Conservation (phyloP, 2,888 invertebrate genomes). For the Thera britannica region DNA sequence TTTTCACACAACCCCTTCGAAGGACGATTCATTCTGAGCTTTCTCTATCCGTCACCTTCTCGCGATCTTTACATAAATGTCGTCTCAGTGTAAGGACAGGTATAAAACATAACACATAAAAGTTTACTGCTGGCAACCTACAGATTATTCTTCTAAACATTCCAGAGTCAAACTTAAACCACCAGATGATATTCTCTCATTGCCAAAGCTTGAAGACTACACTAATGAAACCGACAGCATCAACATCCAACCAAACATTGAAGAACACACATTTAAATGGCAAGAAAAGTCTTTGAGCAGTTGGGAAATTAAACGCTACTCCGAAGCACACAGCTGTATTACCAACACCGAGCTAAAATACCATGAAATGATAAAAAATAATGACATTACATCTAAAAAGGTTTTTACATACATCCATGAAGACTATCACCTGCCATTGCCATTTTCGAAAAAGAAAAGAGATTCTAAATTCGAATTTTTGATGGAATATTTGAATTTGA, state of each 20-base stretch:
- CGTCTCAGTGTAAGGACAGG: no score
- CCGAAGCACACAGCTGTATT: constrained; percentile 85
- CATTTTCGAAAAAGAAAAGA: constrained; percentile 45
- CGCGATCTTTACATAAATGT: no score
- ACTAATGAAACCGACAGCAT: constrained; percentile 49
- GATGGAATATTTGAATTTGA: constrained; percentile 56
- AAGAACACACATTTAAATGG: constrained; percentile 85
- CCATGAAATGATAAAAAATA: constrained; percentile 60
- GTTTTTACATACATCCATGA: constrained; percentile 85
- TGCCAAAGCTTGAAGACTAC: constrained; percentile 74
- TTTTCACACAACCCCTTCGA: no score
- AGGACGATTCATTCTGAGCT: no score
- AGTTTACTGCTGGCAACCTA: background rate
- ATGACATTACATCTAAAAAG: constrained; percentile 61
- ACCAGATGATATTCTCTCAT: constrained; percentile 59
- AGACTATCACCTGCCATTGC: constrained; percentile 79
- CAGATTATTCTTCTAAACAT: constrained; percentile 10
- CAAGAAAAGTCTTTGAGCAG: constrained; percentile 89
- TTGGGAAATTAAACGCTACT: constrained; percentile 85
- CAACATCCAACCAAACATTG: constrained; percentile 50
- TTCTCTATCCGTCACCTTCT: no score
- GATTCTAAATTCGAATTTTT: constrained; percentile 51
- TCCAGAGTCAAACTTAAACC: constrained; percentile 70
- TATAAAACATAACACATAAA: no score
- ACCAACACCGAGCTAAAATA: constrained; percentile 82